Percentiles rank a stretch among this genome's conserved stretches.
These are phyloP conservation scores for Erebia palarica DNA, from an alignment of 2,888 invertebrate species.

Conservation along the genomic window DNA sequence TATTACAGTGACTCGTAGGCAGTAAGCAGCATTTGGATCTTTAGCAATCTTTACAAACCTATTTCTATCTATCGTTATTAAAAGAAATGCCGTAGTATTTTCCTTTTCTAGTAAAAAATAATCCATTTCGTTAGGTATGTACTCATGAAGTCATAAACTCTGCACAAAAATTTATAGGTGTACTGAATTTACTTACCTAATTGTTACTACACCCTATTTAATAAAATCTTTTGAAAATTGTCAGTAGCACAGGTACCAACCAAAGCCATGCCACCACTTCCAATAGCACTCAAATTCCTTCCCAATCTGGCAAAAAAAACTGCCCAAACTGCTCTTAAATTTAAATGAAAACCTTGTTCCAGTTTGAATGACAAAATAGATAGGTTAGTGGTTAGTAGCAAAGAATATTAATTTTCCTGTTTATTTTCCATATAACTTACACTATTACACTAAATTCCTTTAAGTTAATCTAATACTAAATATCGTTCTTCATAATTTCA, in stretches of 20 bases:
- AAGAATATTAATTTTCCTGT: neutral
- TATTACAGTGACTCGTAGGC: neutral
- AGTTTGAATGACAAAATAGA: neutral
- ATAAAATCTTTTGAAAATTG: too few species aligned
- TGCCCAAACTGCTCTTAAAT: neutral
- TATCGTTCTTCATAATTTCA: too few species aligned
- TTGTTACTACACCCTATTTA: too few species aligned
- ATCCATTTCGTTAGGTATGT: too few species aligned
- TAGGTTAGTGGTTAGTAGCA: neutral
- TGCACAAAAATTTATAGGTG: too few species aligned
- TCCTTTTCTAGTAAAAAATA: too few species aligned
- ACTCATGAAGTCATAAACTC: too few species aligned
- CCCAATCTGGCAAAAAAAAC: neutral
- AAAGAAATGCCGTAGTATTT: too few species aligned
- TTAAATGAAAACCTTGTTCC: constrained; percentile 4
- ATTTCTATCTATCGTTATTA: too few species aligned
- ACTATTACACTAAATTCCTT: too few species aligned
- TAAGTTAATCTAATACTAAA: neutral
- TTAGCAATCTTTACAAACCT: neutral
- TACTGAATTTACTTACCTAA: too few species aligned
- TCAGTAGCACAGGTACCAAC: neutral
- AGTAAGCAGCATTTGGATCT: neutral
- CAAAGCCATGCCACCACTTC: neutral
- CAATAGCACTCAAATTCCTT: neutral
- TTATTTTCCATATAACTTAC: neutral